These are phyloP conservation scores for Sardina pilchardus DNA, from an alignment of 2,113 vertebrate species.

Conservation along the genomic window DNA sequence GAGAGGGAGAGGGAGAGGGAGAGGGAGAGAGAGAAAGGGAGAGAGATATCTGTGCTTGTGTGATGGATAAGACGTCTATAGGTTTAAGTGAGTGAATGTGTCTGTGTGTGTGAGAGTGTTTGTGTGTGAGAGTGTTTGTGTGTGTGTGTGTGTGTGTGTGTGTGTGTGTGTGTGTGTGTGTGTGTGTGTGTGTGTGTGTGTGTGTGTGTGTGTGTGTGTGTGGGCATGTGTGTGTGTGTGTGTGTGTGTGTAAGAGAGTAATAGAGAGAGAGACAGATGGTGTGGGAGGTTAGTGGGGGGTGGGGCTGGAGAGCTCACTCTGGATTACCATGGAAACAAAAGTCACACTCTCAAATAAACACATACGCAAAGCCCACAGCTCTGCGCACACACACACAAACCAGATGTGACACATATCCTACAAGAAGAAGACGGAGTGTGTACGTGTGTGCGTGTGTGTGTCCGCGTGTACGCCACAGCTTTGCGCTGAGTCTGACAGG, in stretches of 20 bases:
- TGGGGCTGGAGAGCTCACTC: slow-evolving; percentile 10
- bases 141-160: not conserved
- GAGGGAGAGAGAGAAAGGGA: not conserved
- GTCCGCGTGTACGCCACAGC: not conserved
- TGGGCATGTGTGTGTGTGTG: slow-evolving; percentile 1
- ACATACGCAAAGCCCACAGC: not conserved
- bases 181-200: slow-evolving; percentile 28
- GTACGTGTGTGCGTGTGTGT: slow-evolving; percentile 15
- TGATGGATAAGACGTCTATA: too few species aligned
- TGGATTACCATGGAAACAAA: slow-evolving; percentile 23
- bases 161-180: slow-evolving; percentile 13
- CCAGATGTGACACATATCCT: slow-evolving; percentile 54
- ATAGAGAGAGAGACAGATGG: slow-evolving; percentile 42
- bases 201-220: not conserved
- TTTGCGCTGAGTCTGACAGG: not conserved
- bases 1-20: not conserved
- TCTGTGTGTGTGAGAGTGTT: not conserved
- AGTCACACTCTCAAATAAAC: slow-evolving; percentile 45
- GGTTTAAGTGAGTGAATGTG: slow-evolving; percentile 27
- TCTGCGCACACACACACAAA: slow-evolving; percentile 39
- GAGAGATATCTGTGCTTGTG: not conserved
- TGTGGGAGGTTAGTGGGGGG: slow-evolving; percentile 28
- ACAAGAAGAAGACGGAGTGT: slow-evolving; percentile 22
- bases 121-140: slow-evolving; percentile 33
- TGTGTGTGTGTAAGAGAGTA: not conserved